Evolutionary conservation across 2,797 vertebrate genomes (phyloP), one percentile per base, ranked within the genome.

Genomic region (Podargus strigoides): DNA sequence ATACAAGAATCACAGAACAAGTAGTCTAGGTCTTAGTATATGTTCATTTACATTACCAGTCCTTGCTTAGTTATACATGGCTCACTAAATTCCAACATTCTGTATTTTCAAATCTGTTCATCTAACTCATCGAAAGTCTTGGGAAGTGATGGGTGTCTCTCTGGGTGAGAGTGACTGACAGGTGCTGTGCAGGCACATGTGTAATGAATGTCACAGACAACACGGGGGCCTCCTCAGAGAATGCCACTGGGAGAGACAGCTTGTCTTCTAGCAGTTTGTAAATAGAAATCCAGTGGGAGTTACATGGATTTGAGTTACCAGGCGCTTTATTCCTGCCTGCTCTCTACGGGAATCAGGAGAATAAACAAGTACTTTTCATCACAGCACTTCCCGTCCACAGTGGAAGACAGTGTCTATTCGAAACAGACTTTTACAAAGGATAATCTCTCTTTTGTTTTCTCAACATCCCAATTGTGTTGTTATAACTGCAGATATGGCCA

Each of bases 231-330:
- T 86, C 85, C 90, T 88, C 60, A 14, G 80, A 81, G 90, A 88
- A 55, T 58, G 49, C 78, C 74, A 52, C 59, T 36, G 56, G 49
- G 69, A 94, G 64, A 85, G 81, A 89, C 74, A 91, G 83, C 72
- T 53, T 90, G 87, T 94, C 89, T 95, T 53, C 89, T 90, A 80
- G 77, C 90, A 90, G 47, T 86, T 93, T 92, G 85, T 82, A 95
- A 96, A 83, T 7, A 90, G 69, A 92, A 95, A 95, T 89, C 90
- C 85, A 12, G 67, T 12, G 85, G 91, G 91, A 96, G 62, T 46
- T 69, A 36, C 49, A 62, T 1, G n/a, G 66, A 66, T 93, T 23
- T 39, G 36, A 95, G 90, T 37, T 89, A 81, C 77, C 70, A 88
- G 74, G 75, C 92, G 44, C 79, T 95, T 90, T 39, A 41, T 44